Evolutionary conservation across 2,797 vertebrate genomes (phyloP).

Genomic region (Platyrinchus mystaceus): DNA sequence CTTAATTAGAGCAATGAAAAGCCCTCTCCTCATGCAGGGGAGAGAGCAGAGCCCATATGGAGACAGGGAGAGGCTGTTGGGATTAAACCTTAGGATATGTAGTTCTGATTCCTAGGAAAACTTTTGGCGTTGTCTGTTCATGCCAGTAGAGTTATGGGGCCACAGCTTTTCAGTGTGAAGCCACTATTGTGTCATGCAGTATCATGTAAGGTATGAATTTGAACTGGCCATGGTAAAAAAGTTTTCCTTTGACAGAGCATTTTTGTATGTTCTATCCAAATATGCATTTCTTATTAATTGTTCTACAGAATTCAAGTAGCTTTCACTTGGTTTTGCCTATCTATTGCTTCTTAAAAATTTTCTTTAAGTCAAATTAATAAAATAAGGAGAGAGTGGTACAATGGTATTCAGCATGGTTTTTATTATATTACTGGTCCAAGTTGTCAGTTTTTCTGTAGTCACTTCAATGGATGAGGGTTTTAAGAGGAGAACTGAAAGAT

Average conservation of each 20-base stretch:
- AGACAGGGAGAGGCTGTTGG: neutral
- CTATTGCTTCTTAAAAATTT: neutral
- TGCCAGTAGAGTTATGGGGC: neutral
- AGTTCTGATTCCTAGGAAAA: neutral
- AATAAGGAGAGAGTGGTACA: neutral
- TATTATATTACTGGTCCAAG: neutral
- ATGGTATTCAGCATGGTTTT: neutral
- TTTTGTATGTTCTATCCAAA: neutral
- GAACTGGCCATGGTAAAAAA: neutral
- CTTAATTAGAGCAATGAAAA: neutral
- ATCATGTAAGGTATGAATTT: neutral
- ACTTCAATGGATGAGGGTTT: neutral
- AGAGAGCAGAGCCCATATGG: neutral
- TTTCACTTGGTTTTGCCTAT: neutral
- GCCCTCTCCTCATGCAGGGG: neutral
- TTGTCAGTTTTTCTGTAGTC: neutral
- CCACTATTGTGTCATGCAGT: fast-evolving
- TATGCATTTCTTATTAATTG: neutral
- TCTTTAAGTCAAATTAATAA: neutral
- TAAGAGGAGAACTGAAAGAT: neutral
- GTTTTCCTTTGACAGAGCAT: neutral
- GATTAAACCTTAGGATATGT: neutral
- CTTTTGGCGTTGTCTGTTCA: neutral
- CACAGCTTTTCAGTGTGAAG: neutral
- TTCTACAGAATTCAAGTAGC: neutral